Evolutionary conservation across 2,113 vertebrate species (phyloP), one percentile per base, ranked within the genome.

Genomic region (Rhynchomys soricoides): DNA sequence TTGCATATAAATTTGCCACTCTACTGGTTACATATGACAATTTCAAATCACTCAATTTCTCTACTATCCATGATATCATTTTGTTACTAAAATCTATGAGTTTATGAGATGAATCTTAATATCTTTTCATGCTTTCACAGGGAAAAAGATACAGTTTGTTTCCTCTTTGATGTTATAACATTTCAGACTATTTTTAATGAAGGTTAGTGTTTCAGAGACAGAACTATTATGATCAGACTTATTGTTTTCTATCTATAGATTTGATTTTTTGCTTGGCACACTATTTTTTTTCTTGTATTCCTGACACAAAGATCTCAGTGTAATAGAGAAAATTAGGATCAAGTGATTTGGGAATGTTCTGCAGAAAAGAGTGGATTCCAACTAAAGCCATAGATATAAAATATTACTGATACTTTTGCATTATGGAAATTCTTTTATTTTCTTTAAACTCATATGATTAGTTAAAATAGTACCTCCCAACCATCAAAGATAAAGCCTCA

Each of bases 271-370:
- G 52, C 29, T 17, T 92, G 43, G 21, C 43, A 83, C 90, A 89
- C 16, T 95, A 50, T 85, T 12, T 59, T 95, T 57, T 12, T 59
- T n/a, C 91, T 96, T 92, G 40, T 86, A 89, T 95, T 96, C 78
- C 48, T 64, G 81, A 95, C 4, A 86, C 17, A 87, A 91, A 79
- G 48, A 74, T 10, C 19, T 86, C 31, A 40, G 79, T 81, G 37
- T 66, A n/a, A 94, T 43, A 91, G 21, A 70, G 15, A 7, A 19
- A 73, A 50, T 57, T 31, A 95, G 19, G 17, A 71, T 22, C 75
- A 5, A 92, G 87, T 71, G 0, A 71, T 88, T 43, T 1, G 68
- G 15, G 8, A 10, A 19, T 40, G 37, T 4, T 3, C 5, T 73
- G 1, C 15, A 57, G 26, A 40, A 90, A 50, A 15, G 31, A 6